Percentiles rank a stretch among this genome's conserved stretches.
phyloP scores from a whole-genome alignment of 2,113 vertebrate genomes.

The Psilopsiagon aymara region DNA sequence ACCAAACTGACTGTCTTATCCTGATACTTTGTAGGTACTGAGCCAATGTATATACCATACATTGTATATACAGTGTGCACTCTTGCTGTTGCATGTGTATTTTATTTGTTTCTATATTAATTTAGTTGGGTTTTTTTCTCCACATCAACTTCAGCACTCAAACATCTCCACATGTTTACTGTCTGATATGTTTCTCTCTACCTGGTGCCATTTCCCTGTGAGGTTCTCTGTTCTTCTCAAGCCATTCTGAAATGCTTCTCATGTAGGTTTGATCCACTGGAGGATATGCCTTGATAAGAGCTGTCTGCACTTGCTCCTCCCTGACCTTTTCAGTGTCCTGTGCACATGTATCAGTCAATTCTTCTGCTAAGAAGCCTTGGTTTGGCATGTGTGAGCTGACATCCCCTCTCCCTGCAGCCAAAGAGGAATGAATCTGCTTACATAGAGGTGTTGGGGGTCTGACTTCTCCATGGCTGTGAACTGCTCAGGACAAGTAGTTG shows the following conservation, averaged over 20 bases:
- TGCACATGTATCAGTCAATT: background rate
- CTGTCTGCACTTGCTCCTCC: background rate
- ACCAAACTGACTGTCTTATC: background rate
- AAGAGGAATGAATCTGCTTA: background rate
- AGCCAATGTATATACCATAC: background rate
- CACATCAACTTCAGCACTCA: background rate
- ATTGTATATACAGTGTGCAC: background rate
- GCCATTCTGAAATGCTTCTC: background rate
- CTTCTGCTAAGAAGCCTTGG: background rate
- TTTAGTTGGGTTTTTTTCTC: background rate
- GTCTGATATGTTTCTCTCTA: background rate
- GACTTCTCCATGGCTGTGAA: background rate
- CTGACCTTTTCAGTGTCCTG: background rate
- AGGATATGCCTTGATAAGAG: background rate
- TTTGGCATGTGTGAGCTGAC: background rate
- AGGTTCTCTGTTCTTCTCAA: background rate
- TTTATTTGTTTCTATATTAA: background rate
- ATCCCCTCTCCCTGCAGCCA: background rate
- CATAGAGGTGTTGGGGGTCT: background rate
- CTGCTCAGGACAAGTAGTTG: background rate
- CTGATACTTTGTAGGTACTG: background rate
- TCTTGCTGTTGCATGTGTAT: background rate
- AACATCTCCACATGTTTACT: background rate
- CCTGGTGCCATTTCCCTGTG: background rate
- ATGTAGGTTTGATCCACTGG: background rate